Evolutionary conservation across 1,140 invertebrate species (phyloP), one percentile per base, ranked within the genome.

Genomic region (Polypedilum pembai): DNA sequence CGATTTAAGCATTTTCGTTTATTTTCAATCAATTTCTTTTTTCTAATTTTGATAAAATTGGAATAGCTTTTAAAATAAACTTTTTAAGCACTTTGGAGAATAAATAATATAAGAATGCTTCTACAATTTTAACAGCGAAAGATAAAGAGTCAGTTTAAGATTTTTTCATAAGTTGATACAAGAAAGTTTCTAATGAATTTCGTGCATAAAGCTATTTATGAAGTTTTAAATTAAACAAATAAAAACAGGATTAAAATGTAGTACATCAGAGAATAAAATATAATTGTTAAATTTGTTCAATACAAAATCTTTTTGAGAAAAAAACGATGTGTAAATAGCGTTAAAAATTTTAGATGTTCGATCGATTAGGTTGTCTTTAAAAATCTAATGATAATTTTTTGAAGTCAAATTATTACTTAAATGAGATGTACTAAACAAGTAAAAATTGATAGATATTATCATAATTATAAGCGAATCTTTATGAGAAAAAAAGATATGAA

Each of bases 321-420:
- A 56, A 56, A 15, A 56, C 4, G 45, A 56, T n/a, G 12, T 56
- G 45, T 56, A 56, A 56, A 56, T 56, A 56, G 45, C 45, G 45
- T 56, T 56, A 56, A n/a, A 56, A 56, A 56, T 56, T 12, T n/a
- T 33, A 33, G 24, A 33, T 33, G 45, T 56, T 56, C 45, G 45
- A 56, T 56, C 12, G n/a, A 56, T 56, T 56, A 56, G 45, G 45
- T 56, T 56, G 45, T 33, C 24, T 33, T 33, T 33, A 5, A 33
- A 33, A 33, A 33, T 33, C 24, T 56, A 56, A 56, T n/a, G 15
- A n/a, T 56, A 56, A 56, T 56, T 56, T 56, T 56, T 56, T 56
- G 45, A 56, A 56, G 45, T 56, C 45, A 56, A 56, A 56, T 56
- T 56, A 56, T 12, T 56, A 56, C 45, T 56, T 56, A 56, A 33